phyloP scores from a whole-genome alignment of 1,140 invertebrate genomes.

The Ectropis grisescens region DNA sequence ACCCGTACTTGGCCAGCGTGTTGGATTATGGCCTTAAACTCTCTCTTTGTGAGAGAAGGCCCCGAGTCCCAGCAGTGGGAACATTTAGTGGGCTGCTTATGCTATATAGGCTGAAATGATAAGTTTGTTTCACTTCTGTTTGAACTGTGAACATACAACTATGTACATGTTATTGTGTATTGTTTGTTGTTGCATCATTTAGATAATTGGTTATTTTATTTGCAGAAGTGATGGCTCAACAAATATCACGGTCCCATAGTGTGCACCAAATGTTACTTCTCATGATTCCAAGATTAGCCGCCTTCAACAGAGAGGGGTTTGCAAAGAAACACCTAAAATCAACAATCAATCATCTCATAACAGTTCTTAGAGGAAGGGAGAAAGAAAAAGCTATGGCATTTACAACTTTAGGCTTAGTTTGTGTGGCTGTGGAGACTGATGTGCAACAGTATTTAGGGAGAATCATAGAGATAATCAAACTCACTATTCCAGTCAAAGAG shows the following conservation, averaged over 20 bases:
- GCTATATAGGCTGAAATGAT: too few relatives aligned
- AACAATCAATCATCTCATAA: conserved; percentile 85
- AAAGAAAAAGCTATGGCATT: conserved; percentile 90
- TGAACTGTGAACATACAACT: too few relatives aligned
- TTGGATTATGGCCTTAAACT: too few relatives aligned
- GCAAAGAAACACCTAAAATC: conserved; percentile 82
- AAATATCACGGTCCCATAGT: conserved; percentile 80
- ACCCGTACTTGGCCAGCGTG: too few relatives aligned
- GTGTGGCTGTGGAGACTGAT: conserved; percentile 87
- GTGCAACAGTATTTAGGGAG: conserved; percentile 84
- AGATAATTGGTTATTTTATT: too few relatives aligned
- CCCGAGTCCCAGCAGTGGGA: too few relatives aligned
- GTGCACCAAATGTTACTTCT: conserved; percentile 92
- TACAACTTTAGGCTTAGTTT: conserved; percentile 90
- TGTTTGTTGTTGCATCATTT: too few relatives aligned
- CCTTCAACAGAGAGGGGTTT: conserved; percentile 89
- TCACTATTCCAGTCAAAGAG: conserved; percentile 85
- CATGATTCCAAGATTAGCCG: conserved; percentile 92
- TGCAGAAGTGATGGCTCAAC: conserved; percentile 82
- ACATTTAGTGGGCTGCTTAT: too few relatives aligned
- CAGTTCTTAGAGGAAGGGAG: conserved; percentile 81
- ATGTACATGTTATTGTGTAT: too few relatives aligned
- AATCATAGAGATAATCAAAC: conserved; percentile 90
- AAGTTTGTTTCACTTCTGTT: too few relatives aligned
- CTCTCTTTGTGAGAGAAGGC: too few relatives aligned